These are phyloP conservation scores for Dasypogon diadema DNA, from an alignment of 2,888 invertebrate species.

Conservation along the genomic window DNA sequence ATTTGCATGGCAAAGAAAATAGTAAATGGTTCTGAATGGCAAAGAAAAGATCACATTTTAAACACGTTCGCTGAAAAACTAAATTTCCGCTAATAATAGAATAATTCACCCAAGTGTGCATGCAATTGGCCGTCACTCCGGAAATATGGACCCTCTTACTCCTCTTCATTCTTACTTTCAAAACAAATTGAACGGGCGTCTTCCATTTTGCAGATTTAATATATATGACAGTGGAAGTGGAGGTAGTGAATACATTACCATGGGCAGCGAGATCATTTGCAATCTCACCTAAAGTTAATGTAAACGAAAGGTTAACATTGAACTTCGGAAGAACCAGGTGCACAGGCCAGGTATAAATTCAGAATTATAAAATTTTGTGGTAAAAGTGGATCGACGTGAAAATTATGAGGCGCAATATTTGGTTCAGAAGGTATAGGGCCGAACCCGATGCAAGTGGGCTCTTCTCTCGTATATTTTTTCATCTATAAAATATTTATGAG, in stretches of 20 bases:
- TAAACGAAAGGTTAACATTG: slow-evolving; percentile 24
- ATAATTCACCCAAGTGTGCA: not conserved
- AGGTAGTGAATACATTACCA: slow-evolving; percentile 31
- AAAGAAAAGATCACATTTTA: too few species aligned
- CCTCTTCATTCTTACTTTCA: not conserved
- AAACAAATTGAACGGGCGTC: not conserved
- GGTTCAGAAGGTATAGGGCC: not conserved
- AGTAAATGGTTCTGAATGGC: too few species aligned
- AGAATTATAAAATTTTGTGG: slow-evolving; percentile 6
- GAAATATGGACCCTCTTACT: not conserved
- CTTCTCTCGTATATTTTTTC: not conserved
- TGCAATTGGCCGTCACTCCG: not conserved
- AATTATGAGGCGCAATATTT: slow-evolving; percentile 7
- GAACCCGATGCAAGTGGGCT: not conserved
- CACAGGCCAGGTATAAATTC: not conserved
- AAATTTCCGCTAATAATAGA: not conserved
- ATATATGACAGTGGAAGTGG: slow-evolving; percentile 6
- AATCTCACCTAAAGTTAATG: slow-evolving; percentile 24
- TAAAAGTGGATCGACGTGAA: slow-evolving; percentile 2
- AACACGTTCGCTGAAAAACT: too few species aligned
- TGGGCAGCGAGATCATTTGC: not conserved
- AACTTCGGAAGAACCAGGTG: slow-evolving; percentile 30
- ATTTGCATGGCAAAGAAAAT: too few species aligned
- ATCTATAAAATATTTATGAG: slow-evolving; percentile 26
- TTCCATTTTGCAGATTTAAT: slow-evolving; percentile 5